phyloP scores from a whole-genome alignment of 2,113 vertebrate genomes.

The human region DNA sequence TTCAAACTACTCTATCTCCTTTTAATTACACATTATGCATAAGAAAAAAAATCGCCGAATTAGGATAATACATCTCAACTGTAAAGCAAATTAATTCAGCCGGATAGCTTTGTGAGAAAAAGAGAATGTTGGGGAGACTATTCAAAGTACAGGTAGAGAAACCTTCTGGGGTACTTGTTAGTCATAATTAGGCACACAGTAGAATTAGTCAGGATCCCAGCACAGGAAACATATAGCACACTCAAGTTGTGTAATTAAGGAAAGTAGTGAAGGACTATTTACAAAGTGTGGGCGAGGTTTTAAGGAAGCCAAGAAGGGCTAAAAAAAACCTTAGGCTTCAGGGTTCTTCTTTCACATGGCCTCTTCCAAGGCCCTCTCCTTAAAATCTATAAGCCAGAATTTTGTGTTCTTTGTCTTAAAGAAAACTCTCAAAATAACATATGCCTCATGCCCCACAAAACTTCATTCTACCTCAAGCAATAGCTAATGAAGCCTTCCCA shows the following conservation, averaged over 20 bases:
- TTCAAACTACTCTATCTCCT: not conserved
- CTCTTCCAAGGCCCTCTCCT: not conserved
- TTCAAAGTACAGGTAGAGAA: not conserved
- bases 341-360: not conserved
- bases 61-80: not conserved
- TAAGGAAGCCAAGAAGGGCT: not conserved
- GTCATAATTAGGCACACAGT: not conserved
- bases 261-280: not conserved
- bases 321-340: not conserved
- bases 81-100: conserved; percentile 30
- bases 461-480: not conserved
- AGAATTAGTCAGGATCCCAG: not conserved
- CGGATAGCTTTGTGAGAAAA: conserved; percentile 34
- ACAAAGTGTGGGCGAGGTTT: not conserved
- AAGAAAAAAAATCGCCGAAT: not conserved
- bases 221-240: not conserved
- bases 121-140: not conserved
- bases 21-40: not conserved
- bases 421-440: not conserved
- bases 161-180: not conserved
- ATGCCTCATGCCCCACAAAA: not conserved
- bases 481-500: not conserved
- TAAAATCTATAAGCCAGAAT: not conserved
- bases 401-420: not conserved
- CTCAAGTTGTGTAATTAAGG: not conserved